Evolutionary conservation across 2,113 vertebrate species (phyloP), one percentile per base, ranked within the genome.

Genomic region (Petromus typicus): DNA sequence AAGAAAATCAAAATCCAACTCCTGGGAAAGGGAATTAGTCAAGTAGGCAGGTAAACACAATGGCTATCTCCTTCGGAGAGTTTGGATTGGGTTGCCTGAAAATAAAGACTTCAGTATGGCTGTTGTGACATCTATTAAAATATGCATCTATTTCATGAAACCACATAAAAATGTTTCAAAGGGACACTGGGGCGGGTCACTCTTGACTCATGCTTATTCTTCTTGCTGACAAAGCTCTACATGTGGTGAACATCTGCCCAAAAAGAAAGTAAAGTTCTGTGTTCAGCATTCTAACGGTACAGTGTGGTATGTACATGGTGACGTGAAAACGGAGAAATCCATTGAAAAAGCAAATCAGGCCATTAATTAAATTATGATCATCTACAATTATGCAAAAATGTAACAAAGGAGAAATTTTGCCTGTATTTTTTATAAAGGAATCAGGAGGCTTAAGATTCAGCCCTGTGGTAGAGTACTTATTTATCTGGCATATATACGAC

Each of bases 171-270:
- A 89, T 95, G 66, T 96, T 88, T 97, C 96, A 95, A 78, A 97
- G 79, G 92, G 95, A 86, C 89, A 96, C 75, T 93, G 95, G 84
- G 73, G 84, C 78, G 84, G n/a, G 73, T 32, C 91, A 93, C 94
- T 98, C 94, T 97, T 97, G 82, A 95, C 92, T 97, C 92, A 93
- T 95, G 85, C 57, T 98, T 96, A 79, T 93, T 98, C 97, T 97
- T 95, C 94, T 85, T 86, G 57, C 97, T 97, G 73, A 97, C 96
- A 96, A 89, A 97, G 88, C 67, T 95, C 92, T 90, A 98, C 97
- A 98, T 98, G 95, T 98, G 98, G 97, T 80, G 91, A 98, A 95
- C 98, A 98, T 98, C 98, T 98, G 98, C 91, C 93, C 16, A 91
- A 17, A 91, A 96, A 89, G 96, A 97, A 79, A 92, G 85, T 97